Evolutionary conservation across 2,113 vertebrate species (phyloP).

Genomic region (Thalassarche chlororhynchos): DNA sequence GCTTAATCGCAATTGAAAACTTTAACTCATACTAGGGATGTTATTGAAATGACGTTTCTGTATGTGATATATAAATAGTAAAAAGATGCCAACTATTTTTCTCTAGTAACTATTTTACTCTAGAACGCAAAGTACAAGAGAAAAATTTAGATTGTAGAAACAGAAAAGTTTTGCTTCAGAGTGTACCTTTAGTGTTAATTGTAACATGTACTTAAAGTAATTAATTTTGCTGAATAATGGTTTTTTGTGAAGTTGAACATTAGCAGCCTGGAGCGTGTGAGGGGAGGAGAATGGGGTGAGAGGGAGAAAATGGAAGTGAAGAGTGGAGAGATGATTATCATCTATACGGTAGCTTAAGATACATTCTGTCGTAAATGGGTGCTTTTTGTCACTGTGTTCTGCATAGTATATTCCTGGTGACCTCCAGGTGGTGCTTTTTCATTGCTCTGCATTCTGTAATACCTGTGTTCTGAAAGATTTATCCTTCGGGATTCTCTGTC

Average conservation of each 20-base stretch:
- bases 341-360: background rate
- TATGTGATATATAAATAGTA: background rate
- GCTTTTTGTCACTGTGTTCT: background rate
- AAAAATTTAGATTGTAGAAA: background rate
- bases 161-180: background rate
- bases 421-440: slow-evolving; percentile 29
- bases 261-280: background rate
- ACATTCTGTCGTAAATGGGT: background rate
- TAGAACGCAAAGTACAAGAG: background rate
- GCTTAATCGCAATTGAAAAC: background rate
- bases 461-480: background rate
- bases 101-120: background rate
- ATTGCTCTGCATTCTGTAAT: background rate
- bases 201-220: background rate
- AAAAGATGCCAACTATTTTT: background rate
- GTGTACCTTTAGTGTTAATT: background rate
- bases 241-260: background rate
- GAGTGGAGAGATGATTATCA: background rate
- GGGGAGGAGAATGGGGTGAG: background rate
- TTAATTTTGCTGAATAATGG: background rate
- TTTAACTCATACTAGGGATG: background rate
- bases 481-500: background rate
- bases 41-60: background rate
- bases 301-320: background rate
- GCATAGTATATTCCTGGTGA: background rate